Evolutionary conservation across 2,888 invertebrate species (phyloP).

Genomic region (Erpobdella octoculata): DNA sequence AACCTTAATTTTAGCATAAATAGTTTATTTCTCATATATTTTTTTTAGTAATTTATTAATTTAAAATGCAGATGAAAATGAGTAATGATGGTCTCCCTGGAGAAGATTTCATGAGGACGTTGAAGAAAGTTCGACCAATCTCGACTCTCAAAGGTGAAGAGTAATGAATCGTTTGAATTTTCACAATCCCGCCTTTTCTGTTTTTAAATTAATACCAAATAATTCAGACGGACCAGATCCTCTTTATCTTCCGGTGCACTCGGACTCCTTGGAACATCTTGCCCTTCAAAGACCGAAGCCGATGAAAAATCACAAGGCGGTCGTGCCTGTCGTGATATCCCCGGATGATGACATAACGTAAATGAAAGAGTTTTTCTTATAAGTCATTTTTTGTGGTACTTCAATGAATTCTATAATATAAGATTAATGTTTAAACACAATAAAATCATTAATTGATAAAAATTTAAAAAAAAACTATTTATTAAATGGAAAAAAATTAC

Average conservation of each 20-base stretch:
- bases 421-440: too few species aligned
- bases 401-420: too few species aligned
- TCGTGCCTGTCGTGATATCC: background rate
- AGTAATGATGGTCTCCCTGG: background rate
- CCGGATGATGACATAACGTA: background rate
- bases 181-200: background rate
- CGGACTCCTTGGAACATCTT: slow-evolving; percentile 1
- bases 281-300: slow-evolving; percentile 4
- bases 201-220: background rate
- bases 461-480: too few species aligned
- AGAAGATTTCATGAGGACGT: background rate
- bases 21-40: too few species aligned
- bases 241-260: background rate
- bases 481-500: too few species aligned
- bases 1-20: too few species aligned
- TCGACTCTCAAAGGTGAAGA: background rate
- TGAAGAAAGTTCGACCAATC: background rate
- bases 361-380: background rate
- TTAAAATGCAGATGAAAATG: background rate
- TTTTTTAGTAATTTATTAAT: too few species aligned
- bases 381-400: too few species aligned
- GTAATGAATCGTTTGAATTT: background rate
- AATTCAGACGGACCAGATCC: background rate
- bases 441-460: too few species aligned
- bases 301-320: background rate